Evolutionary conservation across 1,140 invertebrate species (phyloP).

Genomic region (Melanaphis sacchari): DNA sequence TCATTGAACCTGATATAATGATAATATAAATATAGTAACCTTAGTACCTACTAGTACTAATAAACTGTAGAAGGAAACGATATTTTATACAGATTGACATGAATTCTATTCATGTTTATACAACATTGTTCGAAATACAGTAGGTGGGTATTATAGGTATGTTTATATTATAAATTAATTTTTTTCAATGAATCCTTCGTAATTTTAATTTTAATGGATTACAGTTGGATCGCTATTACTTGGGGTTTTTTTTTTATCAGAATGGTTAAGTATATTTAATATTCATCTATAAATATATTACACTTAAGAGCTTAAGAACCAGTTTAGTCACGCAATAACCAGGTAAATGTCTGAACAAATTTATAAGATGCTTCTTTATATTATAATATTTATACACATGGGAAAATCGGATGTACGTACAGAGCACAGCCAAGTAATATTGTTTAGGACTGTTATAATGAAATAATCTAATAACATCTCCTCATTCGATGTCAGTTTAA

Average conservation of each 20-base stretch:
- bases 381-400: neutral
- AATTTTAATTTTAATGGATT: slow-evolving; percentile 33
- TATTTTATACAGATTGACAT: slow-evolving; percentile 29
- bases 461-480: neutral
- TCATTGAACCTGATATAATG: neutral
- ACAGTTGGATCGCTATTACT: neutral
- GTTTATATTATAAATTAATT: slow-evolving; percentile 21
- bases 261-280: slow-evolving; percentile 34
- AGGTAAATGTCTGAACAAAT: neutral
- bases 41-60: neutral
- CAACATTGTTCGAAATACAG: neutral
- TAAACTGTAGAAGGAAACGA: slow-evolving; percentile 10
- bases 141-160: neutral
- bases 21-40: neutral
- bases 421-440: neutral
- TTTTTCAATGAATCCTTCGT: neutral
- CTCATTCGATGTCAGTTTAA: neutral
- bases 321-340: slow-evolving; percentile 33
- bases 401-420: neutral
- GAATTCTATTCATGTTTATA: neutral
- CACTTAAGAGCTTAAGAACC: slow-evolving; percentile 9
- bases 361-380: neutral
- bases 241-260: neutral
- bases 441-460: neutral
- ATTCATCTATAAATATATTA: slow-evolving; percentile 22